A percentile compares a stretch with the other conserved stretches of the same genome.
These are phyloP conservation scores for Drosophila tani DNA, from an alignment of 1,140 invertebrate species.

Conservation along the genomic window DNA sequence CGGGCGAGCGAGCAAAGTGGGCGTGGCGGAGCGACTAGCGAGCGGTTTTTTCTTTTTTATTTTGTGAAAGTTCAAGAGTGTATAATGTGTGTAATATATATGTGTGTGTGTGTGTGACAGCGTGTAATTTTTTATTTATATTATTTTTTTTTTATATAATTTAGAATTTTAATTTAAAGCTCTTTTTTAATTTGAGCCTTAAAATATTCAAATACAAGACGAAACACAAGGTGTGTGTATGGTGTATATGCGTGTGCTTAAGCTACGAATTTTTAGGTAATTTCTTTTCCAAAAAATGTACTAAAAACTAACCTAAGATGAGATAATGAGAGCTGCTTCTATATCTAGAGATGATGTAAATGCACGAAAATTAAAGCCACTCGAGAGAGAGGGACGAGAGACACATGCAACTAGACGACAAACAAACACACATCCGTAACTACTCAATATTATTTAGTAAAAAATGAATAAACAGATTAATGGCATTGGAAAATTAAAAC, in stretches of 20 bases:
- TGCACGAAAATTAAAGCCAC: slow-evolving; percentile 47
- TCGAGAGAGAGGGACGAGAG: slow-evolving; percentile 25
- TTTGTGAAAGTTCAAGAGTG: slow-evolving; percentile 29
- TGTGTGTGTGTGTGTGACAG: slow-evolving; percentile 50
- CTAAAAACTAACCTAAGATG: slow-evolving; percentile 42
- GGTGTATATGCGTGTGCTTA: slow-evolving; percentile 51
- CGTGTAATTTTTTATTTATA: slow-evolving; percentile 34
- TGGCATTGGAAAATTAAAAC: slow-evolving; percentile 43
- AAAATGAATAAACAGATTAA: slow-evolving; percentile 41
- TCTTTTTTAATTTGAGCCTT: not conserved
- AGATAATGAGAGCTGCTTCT: slow-evolving; percentile 45
- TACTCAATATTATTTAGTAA: slow-evolving; percentile 49
- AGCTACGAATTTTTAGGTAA: slow-evolving; percentile 14
- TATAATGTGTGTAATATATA: slow-evolving; percentile 12
- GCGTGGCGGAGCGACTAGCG: slow-evolving; percentile 55
- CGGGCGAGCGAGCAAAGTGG: slow-evolving; percentile 60
- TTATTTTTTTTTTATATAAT: slow-evolving; percentile 12
- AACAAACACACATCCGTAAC: slow-evolving; percentile 61
- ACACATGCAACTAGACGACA: slow-evolving; percentile 65
- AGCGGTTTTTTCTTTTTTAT: slow-evolving; percentile 16
- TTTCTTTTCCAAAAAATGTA: slow-evolving; percentile 18
- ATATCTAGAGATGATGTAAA: slow-evolving; percentile 28
- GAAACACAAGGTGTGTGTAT: slow-evolving; percentile 36
- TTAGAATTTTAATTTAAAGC: slow-evolving; percentile 36
- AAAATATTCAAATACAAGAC: slow-evolving; percentile 53